These are phyloP conservation scores for Argynnis bischoffii DNA, from an alignment of 2,888 invertebrate genomes.

Conservation along the genomic window DNA sequence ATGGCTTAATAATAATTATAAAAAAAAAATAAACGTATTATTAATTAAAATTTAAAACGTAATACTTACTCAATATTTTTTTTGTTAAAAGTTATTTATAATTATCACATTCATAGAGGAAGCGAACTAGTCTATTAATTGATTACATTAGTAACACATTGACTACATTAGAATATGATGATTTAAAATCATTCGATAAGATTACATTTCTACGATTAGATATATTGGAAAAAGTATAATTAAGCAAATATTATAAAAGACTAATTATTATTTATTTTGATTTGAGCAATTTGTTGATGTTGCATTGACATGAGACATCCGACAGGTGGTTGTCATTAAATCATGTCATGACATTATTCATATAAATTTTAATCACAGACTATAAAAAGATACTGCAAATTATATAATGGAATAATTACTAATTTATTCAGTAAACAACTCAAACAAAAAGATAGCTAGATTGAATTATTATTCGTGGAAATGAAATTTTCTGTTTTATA, in stretches of 20 bases:
- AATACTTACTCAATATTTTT: neutral
- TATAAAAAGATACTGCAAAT: no score
- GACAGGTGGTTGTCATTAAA: no score
- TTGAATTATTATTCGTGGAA: no score
- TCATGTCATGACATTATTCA: no score
- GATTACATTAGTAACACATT: slow-evolving; percentile 1
- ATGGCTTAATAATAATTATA: no score
- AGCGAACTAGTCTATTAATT: slow-evolving; percentile 8
- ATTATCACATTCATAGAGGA: slow-evolving; percentile 2
- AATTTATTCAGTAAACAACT: no score
- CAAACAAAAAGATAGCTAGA: no score
- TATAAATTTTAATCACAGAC: no score
- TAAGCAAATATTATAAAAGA: neutral
- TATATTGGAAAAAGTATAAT: slow-evolving; percentile 1
- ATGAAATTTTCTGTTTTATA: no score
- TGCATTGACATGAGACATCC: slow-evolving; percentile 6
- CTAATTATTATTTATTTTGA: slow-evolving; percentile 19
- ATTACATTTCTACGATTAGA: slow-evolving; percentile 19
- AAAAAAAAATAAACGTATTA: no score
- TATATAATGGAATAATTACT: no score
- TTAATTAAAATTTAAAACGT: no score
- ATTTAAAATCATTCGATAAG: slow-evolving; percentile 9
- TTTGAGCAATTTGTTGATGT: slow-evolving; percentile 20
- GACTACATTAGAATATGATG: slow-evolving; percentile 12
- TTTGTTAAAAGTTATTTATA: slow-evolving; percentile 1